Conservation (phyloP, 2,797 vertebrate species). For the Rhinoraja longicauda region DNA sequence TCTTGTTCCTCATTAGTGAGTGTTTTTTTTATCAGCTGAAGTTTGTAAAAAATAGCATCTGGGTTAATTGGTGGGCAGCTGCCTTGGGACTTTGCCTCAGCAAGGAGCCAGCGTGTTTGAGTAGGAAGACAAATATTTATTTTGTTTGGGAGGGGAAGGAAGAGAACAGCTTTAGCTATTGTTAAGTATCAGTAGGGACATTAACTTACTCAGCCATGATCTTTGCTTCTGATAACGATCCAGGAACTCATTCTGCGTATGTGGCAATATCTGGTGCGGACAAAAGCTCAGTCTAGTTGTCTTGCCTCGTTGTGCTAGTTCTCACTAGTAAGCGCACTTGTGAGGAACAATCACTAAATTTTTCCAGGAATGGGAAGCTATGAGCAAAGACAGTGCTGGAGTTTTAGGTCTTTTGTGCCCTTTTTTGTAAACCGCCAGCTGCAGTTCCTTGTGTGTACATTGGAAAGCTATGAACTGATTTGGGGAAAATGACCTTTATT, state of each 20-base stretch:
- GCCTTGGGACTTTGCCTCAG: neutral
- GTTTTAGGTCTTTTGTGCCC: neutral
- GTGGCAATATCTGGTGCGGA: neutral
- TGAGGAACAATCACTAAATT: neutral
- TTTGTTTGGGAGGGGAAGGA: neutral
- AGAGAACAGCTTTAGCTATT: neutral
- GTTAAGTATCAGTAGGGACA: neutral
- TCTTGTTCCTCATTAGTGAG: neutral
- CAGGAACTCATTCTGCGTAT: neutral
- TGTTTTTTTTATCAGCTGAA: neutral
- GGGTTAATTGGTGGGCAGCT: neutral
- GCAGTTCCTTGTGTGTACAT: no score
- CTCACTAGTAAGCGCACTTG: neutral
- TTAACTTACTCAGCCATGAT: neutral
- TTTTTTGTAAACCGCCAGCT: no score
- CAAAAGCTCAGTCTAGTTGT: neutral
- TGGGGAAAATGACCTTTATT: no score
- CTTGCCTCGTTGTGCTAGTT: neutral
- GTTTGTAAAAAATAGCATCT: neutral
- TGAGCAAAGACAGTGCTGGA: neutral
- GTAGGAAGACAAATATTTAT: slow-evolving; percentile 8
- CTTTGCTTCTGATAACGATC: neutral
- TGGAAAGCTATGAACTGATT: neutral
- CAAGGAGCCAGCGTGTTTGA: neutral
- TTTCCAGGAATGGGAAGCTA: no score